phyloP scores from a whole-genome alignment of 2,888 invertebrate species.

The Sarcophaga rosellei region DNA sequence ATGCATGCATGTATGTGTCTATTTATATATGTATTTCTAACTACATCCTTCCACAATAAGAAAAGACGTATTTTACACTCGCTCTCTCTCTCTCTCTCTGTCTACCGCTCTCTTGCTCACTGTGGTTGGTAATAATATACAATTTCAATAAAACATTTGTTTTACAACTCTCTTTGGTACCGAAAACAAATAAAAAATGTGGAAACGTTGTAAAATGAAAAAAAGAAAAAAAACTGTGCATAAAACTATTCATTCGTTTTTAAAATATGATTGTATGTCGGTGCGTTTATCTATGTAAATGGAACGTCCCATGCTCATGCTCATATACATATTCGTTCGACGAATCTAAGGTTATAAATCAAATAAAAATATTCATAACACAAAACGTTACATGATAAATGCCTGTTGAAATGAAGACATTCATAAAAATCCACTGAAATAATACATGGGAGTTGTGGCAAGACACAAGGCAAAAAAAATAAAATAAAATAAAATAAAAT shows the following conservation, averaged over 20 bases:
- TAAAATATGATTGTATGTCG: slow-evolving; percentile 17
- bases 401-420: slow-evolving; percentile 72
- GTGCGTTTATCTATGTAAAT: not conserved
- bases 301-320: not conserved
- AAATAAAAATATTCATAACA: slow-evolving; percentile 71
- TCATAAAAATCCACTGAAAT: slow-evolving; percentile 69
- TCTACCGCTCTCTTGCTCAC: not conserved
- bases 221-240: slow-evolving; percentile 5
- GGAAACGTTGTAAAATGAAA: not conserved
- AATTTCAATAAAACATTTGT: slow-evolving; percentile 69
- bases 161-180: slow-evolving; percentile 61
- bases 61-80: slow-evolving; percentile 51
- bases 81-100: too few species aligned
- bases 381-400: slow-evolving; percentile 71
- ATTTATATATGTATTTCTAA: slow-evolving; percentile 25
- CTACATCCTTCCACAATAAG: slow-evolving; percentile 50
- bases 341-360: slow-evolving; percentile 68
- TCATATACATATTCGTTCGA: slow-evolving; percentile 33
- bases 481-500: not conserved
- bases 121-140: slow-evolving; percentile 62
- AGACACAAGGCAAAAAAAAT: slow-evolving; percentile 10
- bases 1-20: not conserved
- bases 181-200: not conserved
- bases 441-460: slow-evolving; percentile 32
- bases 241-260: not conserved